Evolutionary conservation across 2,113 vertebrate genomes (phyloP).

Genomic region (Neopipo cinnamomea): DNA sequence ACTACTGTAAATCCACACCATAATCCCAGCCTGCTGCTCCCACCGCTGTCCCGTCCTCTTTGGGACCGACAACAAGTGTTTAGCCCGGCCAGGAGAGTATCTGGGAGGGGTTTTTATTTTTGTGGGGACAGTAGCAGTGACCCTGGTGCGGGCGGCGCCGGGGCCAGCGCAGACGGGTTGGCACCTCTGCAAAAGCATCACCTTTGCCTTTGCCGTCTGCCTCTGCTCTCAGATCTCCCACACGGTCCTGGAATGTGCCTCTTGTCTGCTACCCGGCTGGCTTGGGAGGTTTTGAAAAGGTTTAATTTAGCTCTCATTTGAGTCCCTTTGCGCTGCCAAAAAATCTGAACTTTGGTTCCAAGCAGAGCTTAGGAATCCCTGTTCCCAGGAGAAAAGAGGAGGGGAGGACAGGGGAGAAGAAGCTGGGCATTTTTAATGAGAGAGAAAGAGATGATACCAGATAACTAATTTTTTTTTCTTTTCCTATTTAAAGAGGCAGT

Average conservation of each 20-base stretch:
- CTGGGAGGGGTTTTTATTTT: not conserved
- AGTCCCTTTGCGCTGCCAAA: constrained; percentile 29
- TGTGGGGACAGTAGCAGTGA: not conserved
- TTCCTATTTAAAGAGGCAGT: not conserved
- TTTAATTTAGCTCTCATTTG: constrained; percentile 58
- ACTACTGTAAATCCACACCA: not conserved
- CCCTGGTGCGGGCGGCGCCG: accelerated
- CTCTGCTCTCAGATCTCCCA: constrained; percentile 34
- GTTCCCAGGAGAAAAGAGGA: constrained; percentile 40
- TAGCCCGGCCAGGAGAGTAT: not conserved
- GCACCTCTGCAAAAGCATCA: constrained; percentile 47
- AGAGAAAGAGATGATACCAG: not conserved
- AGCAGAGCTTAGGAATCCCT: constrained; percentile 33
- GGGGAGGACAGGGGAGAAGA: not conserved
- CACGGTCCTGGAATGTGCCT: constrained; percentile 49
- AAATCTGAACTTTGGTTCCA: constrained; percentile 53
- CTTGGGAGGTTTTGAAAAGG: constrained; percentile 42
- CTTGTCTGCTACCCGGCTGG: constrained; percentile 51
- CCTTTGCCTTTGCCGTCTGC: constrained; percentile 50
- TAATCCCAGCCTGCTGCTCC: not conserved
- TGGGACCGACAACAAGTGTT: not conserved
- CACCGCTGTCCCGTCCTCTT: not conserved
- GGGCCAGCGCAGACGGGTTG: not conserved
- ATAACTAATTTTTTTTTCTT: not conserved
- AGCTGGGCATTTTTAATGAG: not conserved